A percentile compares a stretch with the other conserved stretches of the same genome.
Evolutionary conservation across 2,797 vertebrate species (phyloP).

Genomic region (Parauchenoglanis ngamensis): DNA sequence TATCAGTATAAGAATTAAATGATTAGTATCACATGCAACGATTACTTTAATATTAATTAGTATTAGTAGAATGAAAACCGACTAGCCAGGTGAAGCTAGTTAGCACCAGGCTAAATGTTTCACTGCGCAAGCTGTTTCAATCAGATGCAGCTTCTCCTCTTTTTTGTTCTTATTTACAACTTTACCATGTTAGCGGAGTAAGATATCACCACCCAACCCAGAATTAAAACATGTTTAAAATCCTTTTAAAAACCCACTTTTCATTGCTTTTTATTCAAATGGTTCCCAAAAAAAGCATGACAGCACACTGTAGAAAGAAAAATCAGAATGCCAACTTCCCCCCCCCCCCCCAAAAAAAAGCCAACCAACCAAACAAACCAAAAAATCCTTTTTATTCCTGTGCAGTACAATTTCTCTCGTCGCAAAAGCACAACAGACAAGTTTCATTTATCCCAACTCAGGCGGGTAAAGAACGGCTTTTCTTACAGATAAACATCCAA

Average conservation of each 20-base stretch:
- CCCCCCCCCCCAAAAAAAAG: too few species aligned
- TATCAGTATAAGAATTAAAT: too few species aligned
- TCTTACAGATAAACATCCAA: not conserved
- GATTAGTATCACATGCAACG: too few species aligned
- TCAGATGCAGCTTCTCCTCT: not conserved
- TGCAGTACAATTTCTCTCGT: not conserved
- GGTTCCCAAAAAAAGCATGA: too few species aligned
- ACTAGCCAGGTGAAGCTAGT: not conserved
- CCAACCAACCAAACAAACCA: too few species aligned
- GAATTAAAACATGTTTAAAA: not conserved
- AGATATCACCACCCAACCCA: too few species aligned
- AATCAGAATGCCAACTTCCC: not conserved
- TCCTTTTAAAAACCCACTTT: not conserved
- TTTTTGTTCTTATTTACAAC: not conserved
- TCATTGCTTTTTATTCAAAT: not conserved
- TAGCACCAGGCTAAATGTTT: not conserved
- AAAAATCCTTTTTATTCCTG: not conserved
- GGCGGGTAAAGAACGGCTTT: not conserved
- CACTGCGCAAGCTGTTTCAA: too few species aligned
- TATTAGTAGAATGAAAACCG: not conserved
- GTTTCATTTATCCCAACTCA: not conserved
- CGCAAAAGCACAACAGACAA: constrained; percentile 3
- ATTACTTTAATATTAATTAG: too few species aligned
- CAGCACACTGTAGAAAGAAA: not conserved
- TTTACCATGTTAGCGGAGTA: too few species aligned